Evolutionary conservation across 2,797 vertebrate genomes (phyloP), one percentile per base, ranked within the genome.

Genomic region (Gobio occitaniae): DNA sequence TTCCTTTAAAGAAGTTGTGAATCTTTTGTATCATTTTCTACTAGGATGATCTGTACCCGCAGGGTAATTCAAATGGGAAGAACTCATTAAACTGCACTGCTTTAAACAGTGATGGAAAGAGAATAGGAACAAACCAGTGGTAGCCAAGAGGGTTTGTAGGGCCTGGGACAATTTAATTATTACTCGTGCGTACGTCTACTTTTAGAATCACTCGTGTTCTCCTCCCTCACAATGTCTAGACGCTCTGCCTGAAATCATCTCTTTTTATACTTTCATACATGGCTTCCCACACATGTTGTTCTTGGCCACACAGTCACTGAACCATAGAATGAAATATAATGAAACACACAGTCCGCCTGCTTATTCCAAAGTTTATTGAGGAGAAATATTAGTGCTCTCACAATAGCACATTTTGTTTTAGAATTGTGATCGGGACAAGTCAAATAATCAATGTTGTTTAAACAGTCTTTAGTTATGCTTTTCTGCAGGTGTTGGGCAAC

Each of bases 141-240:
- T 36, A 32, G 79, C 74, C 74, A 17, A 61, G 29, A 75, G 72
- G 70, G 81, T 38, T 77, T 65, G 71, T 66, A 70, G 65, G 76
- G 61, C 41, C n/a, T 0, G 70, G 76, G 80, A 85, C 88, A 85
- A 71, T 82, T 71, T 89, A 89, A 89, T 86, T 86, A 85, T 76
- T 75, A 72, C 80, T 59, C 78, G 19, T 25, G 79, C 77, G 16
- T 38, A 52, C 0, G 3, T 65, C 83, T 89, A 83, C 85, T 89
- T 88, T 88, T 86, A 88, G 85, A 74, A 72, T 13, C 4, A 61
- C 66, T 77, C 78, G 56, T 71, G 82, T 82, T 82, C 83, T 72
- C 32, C 82, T 76, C 82, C 82, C 79, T 54, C 56, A 72, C 44
- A 32, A 83, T 5, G 88, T 89, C 88, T 88, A 88, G 88, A 88